These are phyloP conservation scores for Romanogobio albipinnatus DNA, from an alignment of 2,113 vertebrate species.

Conservation along the genomic window DNA sequence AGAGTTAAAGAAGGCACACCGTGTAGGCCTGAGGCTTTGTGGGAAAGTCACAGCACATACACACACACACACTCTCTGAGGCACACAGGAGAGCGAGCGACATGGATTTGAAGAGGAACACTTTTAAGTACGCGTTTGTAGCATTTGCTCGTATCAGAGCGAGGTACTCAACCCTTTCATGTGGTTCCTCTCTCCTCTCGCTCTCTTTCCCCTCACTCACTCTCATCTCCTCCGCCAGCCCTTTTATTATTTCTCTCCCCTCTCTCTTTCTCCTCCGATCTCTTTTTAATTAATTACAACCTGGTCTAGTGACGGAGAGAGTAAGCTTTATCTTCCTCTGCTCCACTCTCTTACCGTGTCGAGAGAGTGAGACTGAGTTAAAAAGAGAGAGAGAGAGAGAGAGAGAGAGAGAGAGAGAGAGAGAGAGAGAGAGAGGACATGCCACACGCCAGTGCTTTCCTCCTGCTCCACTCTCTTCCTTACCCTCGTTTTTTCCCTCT, in stretches of 20 bases:
- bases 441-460: conserved; percentile 57
- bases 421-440: conserved; percentile 47
- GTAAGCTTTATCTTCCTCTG: conserved; percentile 90
- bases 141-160: conserved; percentile 61
- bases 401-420: conserved; percentile 40
- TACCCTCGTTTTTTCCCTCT: conserved; percentile 66
- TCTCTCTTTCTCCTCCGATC: conserved; percentile 54
- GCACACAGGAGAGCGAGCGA: conserved; percentile 52
- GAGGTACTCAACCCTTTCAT: conserved; percentile 57
- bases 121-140: conserved; percentile 62
- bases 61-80: conserved; percentile 42
- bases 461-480: conserved; percentile 53
- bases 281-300: conserved; percentile 96
- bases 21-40: conserved; percentile 60
- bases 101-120: conserved; percentile 58
- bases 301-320: conserved; percentile 80
- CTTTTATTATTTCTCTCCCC: conserved; percentile 64
- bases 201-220: conserved; percentile 41
- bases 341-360: conserved; percentile 83
- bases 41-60: conserved; percentile 48
- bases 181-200: conserved; percentile 43
- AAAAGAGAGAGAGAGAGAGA: conserved; percentile 34
- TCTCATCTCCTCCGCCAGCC: conserved; percentile 58
- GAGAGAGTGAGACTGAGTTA: conserved; percentile 69
- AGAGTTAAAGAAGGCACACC: conserved; percentile 54